A percentile compares a stretch with the other conserved stretches of the same genome.
These are phyloP conservation scores for Sebastes schlegelii DNA, from an alignment of 2,113 vertebrate species.

Conservation along the genomic window DNA sequence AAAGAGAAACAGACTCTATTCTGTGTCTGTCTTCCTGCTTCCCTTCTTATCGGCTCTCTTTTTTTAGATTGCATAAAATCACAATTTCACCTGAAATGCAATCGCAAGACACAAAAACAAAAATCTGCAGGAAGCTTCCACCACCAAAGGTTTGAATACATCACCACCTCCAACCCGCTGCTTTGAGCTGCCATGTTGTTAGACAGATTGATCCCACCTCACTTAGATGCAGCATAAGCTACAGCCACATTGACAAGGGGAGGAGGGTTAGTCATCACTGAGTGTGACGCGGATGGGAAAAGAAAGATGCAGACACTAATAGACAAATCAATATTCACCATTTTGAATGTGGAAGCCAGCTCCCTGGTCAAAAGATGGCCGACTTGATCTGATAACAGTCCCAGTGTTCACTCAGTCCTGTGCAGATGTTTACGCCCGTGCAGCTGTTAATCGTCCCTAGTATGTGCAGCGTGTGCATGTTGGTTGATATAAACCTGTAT, in stretches of 20 bases:
- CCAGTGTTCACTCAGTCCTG: neutral
- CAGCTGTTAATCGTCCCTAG: neutral
- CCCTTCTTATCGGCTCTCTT: neutral
- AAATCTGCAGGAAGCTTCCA: neutral
- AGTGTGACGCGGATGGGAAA: slow-evolving; percentile 43
- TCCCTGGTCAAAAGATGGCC: slow-evolving; percentile 44
- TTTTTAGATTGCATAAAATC: slow-evolving; percentile 1
- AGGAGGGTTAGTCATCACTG: slow-evolving; percentile 29
- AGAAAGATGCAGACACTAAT: slow-evolving; percentile 48
- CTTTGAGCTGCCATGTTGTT: slow-evolving; percentile 36
- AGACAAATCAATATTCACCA: slow-evolving; percentile 58
- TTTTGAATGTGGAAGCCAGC: slow-evolving; percentile 50
- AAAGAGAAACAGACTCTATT: neutral
- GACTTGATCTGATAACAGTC: slow-evolving; percentile 25
- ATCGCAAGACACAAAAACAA: neutral
- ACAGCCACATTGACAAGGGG: slow-evolving; percentile 34
- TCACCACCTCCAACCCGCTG: slow-evolving; percentile 7
- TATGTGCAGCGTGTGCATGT: neutral
- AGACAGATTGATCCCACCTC: slow-evolving; percentile 55
- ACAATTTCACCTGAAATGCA: neutral
- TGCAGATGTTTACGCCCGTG: neutral
- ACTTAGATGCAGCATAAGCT: slow-evolving; percentile 54
- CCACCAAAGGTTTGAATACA: slow-evolving; percentile 26
- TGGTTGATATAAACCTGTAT: neutral
- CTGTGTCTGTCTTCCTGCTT: neutral